Percentiles rank a stretch among this genome's conserved stretches.
Conservation (phyloP, 2,113 vertebrate species). For the Melanocharis versteri region DNA sequence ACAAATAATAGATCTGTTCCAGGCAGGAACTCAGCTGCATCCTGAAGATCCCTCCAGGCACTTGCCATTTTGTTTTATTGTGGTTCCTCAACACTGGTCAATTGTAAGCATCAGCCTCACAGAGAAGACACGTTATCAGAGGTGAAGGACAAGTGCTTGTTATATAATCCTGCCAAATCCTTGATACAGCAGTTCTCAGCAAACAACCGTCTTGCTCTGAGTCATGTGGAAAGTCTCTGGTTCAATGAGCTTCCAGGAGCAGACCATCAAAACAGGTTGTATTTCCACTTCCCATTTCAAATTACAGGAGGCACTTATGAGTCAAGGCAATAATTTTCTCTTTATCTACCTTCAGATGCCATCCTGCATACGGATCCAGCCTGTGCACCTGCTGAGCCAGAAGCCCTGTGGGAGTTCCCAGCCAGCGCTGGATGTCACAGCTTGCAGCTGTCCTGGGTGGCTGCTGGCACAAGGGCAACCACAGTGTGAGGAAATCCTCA, state of each 20-base stretch:
- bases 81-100: neutral
- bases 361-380: neutral
- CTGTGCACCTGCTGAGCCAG: neutral
- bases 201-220: neutral
- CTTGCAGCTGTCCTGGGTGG: neutral
- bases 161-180: constrained; percentile 35
- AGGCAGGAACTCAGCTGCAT: neutral
- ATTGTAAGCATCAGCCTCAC: neutral
- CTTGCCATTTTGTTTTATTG: neutral
- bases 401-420: neutral
- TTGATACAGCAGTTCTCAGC: constrained; percentile 24
- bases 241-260: constrained; percentile 52
- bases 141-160: neutral
- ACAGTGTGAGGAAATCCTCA: neutral
- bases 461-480: neutral
- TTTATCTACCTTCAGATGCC: constrained; percentile 1
- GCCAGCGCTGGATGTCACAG: neutral
- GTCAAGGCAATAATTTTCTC: constrained; percentile 35
- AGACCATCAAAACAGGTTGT: constrained; percentile 29
- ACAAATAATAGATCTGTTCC: neutral
- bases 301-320: constrained; percentile 31
- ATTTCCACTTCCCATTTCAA: constrained; percentile 56
- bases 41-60: neutral
- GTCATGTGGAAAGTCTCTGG: constrained; percentile 41
- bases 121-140: neutral